Conservation (phyloP, 2,113 vertebrate genomes). For the Dipodomys ordii region DNA sequence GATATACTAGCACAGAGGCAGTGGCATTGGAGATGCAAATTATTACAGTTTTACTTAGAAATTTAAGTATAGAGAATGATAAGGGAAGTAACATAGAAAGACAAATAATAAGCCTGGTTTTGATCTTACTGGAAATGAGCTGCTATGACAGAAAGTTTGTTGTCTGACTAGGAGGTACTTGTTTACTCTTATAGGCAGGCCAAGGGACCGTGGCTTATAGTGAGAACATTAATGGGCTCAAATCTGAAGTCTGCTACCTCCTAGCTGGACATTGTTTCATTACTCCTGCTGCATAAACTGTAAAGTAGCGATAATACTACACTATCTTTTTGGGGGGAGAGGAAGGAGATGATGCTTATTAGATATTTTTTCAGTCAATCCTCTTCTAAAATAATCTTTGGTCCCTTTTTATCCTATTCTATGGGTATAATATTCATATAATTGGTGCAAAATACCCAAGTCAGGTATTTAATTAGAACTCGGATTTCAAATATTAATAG, state of each 20-base stretch:
- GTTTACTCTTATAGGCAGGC: background rate
- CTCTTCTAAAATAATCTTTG: background rate
- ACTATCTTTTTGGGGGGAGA: background rate
- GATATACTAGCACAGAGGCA: background rate
- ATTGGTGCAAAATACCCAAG: background rate
- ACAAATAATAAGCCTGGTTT: background rate
- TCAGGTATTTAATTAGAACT: background rate
- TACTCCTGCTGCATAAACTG: background rate
- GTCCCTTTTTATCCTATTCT: background rate
- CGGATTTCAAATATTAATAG: background rate
- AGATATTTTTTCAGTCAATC: background rate
- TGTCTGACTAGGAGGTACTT: background rate
- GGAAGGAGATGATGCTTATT: background rate
- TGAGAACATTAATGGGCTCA: background rate
- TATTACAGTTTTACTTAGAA: background rate
- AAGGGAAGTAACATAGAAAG: background rate
- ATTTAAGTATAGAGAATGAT: background rate
- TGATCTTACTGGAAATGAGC: background rate
- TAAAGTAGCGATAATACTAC: background rate
- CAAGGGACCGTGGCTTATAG: accelerated
- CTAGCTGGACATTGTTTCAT: no score
- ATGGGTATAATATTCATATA: background rate
- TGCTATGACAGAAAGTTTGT: background rate
- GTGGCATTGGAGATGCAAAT: background rate
- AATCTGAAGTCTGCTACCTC: no score